Base-by-base conservation (phyloP, 2,113 vertebrate species). In the Caranx ignobilis region DNA sequence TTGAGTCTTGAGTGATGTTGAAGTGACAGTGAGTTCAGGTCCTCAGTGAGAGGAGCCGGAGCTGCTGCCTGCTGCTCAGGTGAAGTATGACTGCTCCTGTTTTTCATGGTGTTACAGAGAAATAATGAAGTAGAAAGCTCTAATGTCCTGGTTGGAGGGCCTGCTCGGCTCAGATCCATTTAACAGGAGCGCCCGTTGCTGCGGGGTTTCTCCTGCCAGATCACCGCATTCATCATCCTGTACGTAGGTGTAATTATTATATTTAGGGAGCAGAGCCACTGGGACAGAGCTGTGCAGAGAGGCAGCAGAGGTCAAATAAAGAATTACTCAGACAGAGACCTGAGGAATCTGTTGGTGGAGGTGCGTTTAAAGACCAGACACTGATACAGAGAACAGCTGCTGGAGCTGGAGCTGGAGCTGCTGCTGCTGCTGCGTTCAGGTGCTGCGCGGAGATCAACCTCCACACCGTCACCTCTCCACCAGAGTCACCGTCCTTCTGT, bases 191-290 rank as follows among this genome's bases (percentile, higher is more conserved):
- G 50, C 48, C 70, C 54, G 34, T 59, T 63, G 78, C 78, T 67
- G 68, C 57, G 1, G 84, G 84, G 77, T 67, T 63, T 76, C 62
- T 87, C 71, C 75, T 72, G 71, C 54, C 68, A 77, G 63, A 76
- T 84, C 59, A 74, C 47, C 47, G 54, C 81, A 89, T 87, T 80
- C 54, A 89, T 87, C 87, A 87, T 77, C 79, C 63, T 71, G 67
- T 67, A 71, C 9, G 43, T 74, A 75, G 60, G 78, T 84, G 82
- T 87, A 89, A 89, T 89, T 82, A 87, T 84, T 82, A 82, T 77
- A 89, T 87, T 89, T 82, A 79, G 75, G 81, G 81, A 77, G 68
- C 72, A 67, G 59, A 82, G 78, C 79, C 84, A 82, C 77, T 78
- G 81, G 74, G 75, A 81, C 71, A 35, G 32, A 72, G 68, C 84